phyloP scores from a whole-genome alignment of 1,140 invertebrate genomes.

The Danaus plexippus region DNA sequence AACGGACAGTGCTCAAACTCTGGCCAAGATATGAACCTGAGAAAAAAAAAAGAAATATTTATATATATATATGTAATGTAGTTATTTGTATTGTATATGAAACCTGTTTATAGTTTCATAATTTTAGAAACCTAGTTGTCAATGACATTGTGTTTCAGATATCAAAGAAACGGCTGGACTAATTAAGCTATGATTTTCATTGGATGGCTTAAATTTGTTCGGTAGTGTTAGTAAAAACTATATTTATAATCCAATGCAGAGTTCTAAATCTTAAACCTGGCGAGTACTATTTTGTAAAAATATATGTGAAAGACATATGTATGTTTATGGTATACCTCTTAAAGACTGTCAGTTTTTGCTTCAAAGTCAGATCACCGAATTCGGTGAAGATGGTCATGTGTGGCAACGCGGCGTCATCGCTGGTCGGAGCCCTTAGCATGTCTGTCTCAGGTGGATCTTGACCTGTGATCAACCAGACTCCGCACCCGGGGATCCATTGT shows the following conservation, averaged over 20 bases:
- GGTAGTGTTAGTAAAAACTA: too few relatives aligned
- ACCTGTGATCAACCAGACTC: constrained; percentile 73
- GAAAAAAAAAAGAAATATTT: constrained; percentile 25
- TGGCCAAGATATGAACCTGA: constrained; percentile 73
- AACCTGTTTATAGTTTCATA: too few relatives aligned
- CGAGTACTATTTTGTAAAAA: too few relatives aligned
- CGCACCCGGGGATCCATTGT: constrained; percentile 76
- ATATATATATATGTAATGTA: not conserved
- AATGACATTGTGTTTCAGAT: too few relatives aligned
- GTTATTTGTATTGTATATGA: too few relatives aligned
- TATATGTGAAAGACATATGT: too few relatives aligned
- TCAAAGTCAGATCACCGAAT: constrained; percentile 73
- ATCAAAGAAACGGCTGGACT: too few relatives aligned
- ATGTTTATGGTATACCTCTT: constrained; percentile 42
- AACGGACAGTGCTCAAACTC: constrained; percentile 75
- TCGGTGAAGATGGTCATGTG: constrained; percentile 76
- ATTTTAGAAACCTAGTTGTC: too few relatives aligned
- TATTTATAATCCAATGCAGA: too few relatives aligned
- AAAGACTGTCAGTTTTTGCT: constrained; percentile 73
- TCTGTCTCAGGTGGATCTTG: constrained; percentile 63
- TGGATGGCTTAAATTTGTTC: too few relatives aligned
- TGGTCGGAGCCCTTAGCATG: constrained; percentile 31
- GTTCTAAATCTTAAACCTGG: too few relatives aligned
- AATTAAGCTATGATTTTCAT: too few relatives aligned
- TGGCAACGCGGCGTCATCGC: constrained; percentile 59